phyloP scores from a whole-genome alignment of 2,797 vertebrate genomes.

The Syngnathus acus region DNA sequence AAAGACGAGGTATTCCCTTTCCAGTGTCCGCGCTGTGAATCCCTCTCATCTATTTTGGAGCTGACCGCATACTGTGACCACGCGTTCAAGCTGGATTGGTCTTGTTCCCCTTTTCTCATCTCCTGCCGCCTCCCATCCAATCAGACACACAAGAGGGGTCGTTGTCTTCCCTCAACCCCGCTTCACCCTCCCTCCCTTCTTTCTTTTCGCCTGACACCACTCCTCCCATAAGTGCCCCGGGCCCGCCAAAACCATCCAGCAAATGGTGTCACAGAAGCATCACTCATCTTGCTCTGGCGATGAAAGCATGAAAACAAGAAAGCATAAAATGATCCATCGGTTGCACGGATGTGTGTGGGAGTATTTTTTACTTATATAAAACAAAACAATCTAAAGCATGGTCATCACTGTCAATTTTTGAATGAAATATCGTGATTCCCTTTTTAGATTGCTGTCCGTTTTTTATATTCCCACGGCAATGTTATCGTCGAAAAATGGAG shows the following conservation, averaged over 20 bases:
- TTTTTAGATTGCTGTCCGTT: not conserved
- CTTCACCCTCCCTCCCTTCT: slow-evolving; percentile 30
- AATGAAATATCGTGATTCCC: too few relatives aligned
- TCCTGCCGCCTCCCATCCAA: slow-evolving; percentile 50
- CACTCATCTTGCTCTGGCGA: slow-evolving; percentile 10
- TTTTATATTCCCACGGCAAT: not conserved
- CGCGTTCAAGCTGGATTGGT: slow-evolving; percentile 35
- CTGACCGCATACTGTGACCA: slow-evolving; percentile 32
- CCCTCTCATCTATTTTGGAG: slow-evolving; percentile 18
- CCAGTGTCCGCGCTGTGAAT: slow-evolving; percentile 26
- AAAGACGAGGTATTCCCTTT: slow-evolving; percentile 20
- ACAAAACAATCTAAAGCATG: too few relatives aligned
- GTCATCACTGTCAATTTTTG: too few relatives aligned
- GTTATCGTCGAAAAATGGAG: not conserved
- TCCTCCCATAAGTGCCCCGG: slow-evolving; percentile 29
- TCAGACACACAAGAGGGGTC: slow-evolving; percentile 35
- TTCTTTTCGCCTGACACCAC: slow-evolving; percentile 29
- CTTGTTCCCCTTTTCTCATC: slow-evolving; percentile 39
- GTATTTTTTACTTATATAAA: slow-evolving; percentile 16
- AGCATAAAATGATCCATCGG: too few relatives aligned
- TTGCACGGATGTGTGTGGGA: not conserved
- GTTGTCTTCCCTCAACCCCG: slow-evolving; percentile 21
- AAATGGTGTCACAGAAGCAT: slow-evolving; percentile 19
- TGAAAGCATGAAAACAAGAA: not conserved
- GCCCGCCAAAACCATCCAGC: slow-evolving; percentile 40